phyloP scores from a whole-genome alignment of 64 coral and sea anemone species.

The Acropora yongei region DNA sequence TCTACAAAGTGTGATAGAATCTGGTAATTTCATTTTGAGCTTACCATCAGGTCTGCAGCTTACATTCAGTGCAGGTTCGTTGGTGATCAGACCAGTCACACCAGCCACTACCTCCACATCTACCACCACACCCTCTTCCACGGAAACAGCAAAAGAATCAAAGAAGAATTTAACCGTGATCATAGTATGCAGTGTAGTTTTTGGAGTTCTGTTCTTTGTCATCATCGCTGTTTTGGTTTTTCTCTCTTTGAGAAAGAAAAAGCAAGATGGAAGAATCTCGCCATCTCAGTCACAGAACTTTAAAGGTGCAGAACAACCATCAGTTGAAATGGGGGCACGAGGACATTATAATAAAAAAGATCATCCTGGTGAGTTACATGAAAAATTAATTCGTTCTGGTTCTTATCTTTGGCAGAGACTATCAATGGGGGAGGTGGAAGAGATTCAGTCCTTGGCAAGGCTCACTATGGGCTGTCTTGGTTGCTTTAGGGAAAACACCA shows the following conservation, averaged over 20 bases:
- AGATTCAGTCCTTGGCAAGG: too few relatives aligned
- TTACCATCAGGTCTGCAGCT: constrained; percentile 46
- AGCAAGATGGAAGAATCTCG: constrained; percentile 12
- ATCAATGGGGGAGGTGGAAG: too few relatives aligned
- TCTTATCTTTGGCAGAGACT: too few relatives aligned
- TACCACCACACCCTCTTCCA: background rate
- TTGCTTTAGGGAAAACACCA: too few relatives aligned
- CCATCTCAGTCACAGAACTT: constrained; percentile 31
- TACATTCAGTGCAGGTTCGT: constrained; percentile 55
- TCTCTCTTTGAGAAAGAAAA: constrained; percentile 60
- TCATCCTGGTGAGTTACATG: background rate
- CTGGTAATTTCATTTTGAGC: constrained; percentile 51
- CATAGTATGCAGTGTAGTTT: constrained; percentile 67
- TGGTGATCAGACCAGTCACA: background rate
- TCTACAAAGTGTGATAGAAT: constrained; percentile 40
- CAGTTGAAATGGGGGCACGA: constrained; percentile 61
- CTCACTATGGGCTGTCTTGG: too few relatives aligned
- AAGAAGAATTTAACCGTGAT: constrained; percentile 69
- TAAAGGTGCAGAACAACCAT: background rate
- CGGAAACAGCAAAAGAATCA: background rate
- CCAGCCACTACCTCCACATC: background rate
- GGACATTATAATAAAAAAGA: background rate
- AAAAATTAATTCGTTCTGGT: background rate
- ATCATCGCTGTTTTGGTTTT: constrained; percentile 56
- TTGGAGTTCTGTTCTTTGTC: constrained; percentile 29